Conservation (phyloP, 2,113 vertebrate species). For the Trematocara nigrifrons region DNA sequence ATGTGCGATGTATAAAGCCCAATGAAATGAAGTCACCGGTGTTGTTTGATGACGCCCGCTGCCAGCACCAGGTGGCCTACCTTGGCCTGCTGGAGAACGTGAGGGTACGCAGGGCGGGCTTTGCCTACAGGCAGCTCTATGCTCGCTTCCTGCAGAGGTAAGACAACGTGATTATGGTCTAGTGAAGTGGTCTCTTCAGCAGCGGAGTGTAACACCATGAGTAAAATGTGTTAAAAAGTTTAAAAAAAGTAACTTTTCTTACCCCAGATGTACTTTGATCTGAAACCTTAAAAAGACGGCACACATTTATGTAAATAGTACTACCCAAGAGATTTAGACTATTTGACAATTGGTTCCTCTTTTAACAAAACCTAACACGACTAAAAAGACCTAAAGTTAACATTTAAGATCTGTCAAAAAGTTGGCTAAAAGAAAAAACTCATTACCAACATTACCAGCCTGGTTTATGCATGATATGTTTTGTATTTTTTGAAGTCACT, state of each 20-base stretch:
- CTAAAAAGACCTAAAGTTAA: background rate
- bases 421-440: background rate
- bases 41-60: constrained; percentile 78
- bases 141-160: constrained; percentile 86
- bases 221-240: background rate
- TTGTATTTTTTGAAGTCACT: background rate
- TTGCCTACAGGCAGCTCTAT: constrained; percentile 89
- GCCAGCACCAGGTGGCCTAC: constrained; percentile 87
- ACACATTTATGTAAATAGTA: background rate
- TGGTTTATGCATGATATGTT: background rate
- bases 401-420: background rate
- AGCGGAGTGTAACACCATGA: background rate
- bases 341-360: accelerated
- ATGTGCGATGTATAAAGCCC: constrained; percentile 91
- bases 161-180: background rate
- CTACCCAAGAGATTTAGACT: background rate
- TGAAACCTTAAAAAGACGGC: accelerated
- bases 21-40: constrained; percentile 83
- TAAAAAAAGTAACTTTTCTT: background rate
- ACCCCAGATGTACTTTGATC: background rate
- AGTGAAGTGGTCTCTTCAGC: background rate
- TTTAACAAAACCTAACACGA: background rate
- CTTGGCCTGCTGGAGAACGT: constrained; percentile 93
- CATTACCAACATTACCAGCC: background rate
- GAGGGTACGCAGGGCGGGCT: constrained; percentile 85